Evolutionary conservation across 1,140 invertebrate genomes (phyloP).

Genomic region (Lordiphosa stackelbergi): DNA sequence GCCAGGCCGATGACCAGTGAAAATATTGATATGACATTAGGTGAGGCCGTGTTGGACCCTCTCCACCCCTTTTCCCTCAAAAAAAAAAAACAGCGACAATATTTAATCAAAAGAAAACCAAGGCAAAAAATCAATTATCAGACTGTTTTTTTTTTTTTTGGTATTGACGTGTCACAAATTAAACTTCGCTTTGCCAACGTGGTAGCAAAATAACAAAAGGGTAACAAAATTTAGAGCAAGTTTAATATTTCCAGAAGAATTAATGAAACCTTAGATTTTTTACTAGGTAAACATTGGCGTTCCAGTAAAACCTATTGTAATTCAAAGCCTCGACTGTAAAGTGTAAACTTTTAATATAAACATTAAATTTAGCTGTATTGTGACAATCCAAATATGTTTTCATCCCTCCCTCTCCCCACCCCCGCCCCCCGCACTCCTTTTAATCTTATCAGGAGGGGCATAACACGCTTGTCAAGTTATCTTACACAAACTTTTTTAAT

Average conservation of each 20-base stretch:
- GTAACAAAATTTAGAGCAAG: not conserved
- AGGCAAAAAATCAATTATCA: conserved; percentile 27
- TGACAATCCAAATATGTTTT: no score
- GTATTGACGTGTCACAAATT: conserved; percentile 63
- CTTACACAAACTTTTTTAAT: conserved; percentile 5
- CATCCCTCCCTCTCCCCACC: no score
- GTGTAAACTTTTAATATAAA: no score
- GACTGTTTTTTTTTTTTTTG: conserved; percentile 1
- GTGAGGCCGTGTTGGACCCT: conserved; percentile 78
- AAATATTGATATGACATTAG: conserved; percentile 89
- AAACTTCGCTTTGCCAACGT: conserved; percentile 38
- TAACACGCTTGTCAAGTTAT: conserved; percentile 2
- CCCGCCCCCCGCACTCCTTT: no score
- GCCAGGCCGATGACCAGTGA: conserved; percentile 86
- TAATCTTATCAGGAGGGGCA: conserved; percentile 1
- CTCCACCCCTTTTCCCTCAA: not conserved
- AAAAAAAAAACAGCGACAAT: conserved; percentile 1
- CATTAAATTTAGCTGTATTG: no score
- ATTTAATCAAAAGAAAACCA: conserved; percentile 5
- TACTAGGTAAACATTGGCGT: no score
- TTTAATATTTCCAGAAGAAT: no score
- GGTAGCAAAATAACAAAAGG: conserved; percentile 11
- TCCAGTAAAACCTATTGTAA: no score
- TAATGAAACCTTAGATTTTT: no score
- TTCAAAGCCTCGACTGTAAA: no score